Percentiles rank a stretch among this genome's conserved stretches.
Evolutionary conservation across 92 coral and sea anemone genomes (phyloP).

Genomic region (Porites evermanni): DNA sequence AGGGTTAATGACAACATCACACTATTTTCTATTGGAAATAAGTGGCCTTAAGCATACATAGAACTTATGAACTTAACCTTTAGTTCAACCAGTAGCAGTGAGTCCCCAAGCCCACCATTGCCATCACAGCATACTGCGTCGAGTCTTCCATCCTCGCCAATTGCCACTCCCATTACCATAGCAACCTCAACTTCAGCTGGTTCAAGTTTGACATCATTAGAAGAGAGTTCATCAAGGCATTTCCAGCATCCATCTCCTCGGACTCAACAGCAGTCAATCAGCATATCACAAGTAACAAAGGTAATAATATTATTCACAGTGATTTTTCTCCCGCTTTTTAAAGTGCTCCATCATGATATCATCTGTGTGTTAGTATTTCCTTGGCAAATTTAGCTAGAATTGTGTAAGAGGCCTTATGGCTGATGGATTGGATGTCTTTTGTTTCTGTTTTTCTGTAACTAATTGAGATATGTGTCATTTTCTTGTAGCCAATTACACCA

Average conservation of each 20-base stretch:
- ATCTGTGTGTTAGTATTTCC: no score
- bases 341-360: no score
- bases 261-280: constrained; percentile 63
- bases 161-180: constrained; percentile 72
- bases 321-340: neutral
- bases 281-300: constrained; percentile 56
- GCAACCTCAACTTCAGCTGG: constrained; percentile 84
- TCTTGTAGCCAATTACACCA: constrained; percentile 36
- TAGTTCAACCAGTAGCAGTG: constrained; percentile 51
- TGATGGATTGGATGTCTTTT: no score
- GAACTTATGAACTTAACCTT: neutral
- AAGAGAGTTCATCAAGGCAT: constrained; percentile 85
- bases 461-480: neutral
- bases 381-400: no score
- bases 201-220: constrained; percentile 75
- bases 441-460: neutral
- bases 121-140: constrained; percentile 56
- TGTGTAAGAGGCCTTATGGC: no score
- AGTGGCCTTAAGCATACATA: no score
- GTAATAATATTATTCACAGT: neutral
- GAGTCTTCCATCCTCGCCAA: constrained; percentile 72
- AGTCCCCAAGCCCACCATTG: constrained; percentile 57
- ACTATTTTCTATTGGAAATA: no score
- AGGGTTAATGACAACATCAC: neutral
- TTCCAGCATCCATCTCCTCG: constrained; percentile 85